phyloP scores from a whole-genome alignment of 2,888 invertebrate species.

The Nemurella pictetii region DNA sequence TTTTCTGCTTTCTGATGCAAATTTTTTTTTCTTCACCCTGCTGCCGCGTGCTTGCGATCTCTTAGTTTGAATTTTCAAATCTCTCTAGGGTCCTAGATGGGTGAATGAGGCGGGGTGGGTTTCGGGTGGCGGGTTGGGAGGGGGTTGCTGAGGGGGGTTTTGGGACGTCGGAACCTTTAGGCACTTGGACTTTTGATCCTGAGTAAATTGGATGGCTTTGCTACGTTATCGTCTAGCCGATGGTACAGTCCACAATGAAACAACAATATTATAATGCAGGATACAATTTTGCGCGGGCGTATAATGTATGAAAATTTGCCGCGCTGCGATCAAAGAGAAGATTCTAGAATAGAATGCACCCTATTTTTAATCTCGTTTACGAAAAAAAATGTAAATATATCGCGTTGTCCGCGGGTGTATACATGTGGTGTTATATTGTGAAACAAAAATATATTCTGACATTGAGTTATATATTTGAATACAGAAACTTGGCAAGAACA shows the following conservation, averaged over 20 bases:
- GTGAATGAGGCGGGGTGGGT: not conserved
- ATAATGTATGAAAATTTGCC: not conserved
- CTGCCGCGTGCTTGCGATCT: not conserved
- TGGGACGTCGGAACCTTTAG: slow-evolving; percentile 23
- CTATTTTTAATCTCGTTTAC: not conserved
- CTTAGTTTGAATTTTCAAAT: slow-evolving; percentile 30
- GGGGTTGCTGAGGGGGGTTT: slow-evolving; percentile 17
- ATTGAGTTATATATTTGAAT: not conserved
- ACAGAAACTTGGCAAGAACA: not conserved
- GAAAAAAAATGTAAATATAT: not conserved
- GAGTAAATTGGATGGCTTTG: slow-evolving; percentile 32
- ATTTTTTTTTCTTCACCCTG: slow-evolving; percentile 8
- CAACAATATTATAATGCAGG: not conserved
- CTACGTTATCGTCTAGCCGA: slow-evolving; percentile 19
- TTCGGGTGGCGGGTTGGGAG: slow-evolving; percentile 2
- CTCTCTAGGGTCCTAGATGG: slow-evolving; percentile 11
- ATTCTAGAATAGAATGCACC: not conserved
- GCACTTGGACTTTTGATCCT: slow-evolving; percentile 31
- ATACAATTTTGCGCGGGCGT: not conserved
- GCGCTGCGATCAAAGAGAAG: not conserved
- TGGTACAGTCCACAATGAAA: slow-evolving; percentile 23
- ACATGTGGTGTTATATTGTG: no score
- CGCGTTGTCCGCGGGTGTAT: not conserved
- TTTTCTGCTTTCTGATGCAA: slow-evolving; percentile 31
- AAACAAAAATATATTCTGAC: not conserved